Evolutionary conservation across 2,797 vertebrate species (phyloP).

Genomic region (Hyperoplus lanceolatus): DNA sequence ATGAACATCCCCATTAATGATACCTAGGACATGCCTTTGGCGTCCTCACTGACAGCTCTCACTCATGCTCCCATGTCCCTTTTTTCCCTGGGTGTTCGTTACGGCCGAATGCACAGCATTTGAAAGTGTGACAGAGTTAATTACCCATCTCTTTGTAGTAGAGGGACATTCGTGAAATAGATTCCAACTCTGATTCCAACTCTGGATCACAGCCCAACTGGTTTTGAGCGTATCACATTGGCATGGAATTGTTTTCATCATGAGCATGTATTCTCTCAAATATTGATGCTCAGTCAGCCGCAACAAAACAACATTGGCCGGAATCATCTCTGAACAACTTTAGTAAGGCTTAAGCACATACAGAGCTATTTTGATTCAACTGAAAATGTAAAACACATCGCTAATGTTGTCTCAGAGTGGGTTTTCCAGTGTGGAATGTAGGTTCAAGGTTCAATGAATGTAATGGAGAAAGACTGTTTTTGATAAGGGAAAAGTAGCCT

Average conservation of each 20-base stretch:
- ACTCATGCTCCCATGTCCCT: neutral
- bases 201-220: neutral
- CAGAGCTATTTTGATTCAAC: neutral
- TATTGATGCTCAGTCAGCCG: neutral
- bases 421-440: neutral
- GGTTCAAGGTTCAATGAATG: too few species aligned
- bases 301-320: neutral
- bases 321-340: neutral
- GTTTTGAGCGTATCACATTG: neutral
- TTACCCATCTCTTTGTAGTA: neutral
- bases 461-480: neutral
- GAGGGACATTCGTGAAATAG: neutral
- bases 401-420: neutral
- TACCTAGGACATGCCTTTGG: neutral
- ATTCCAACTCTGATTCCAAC: neutral
- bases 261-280: neutral
- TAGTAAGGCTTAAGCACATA: neutral
- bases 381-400: neutral
- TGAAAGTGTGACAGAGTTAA: slow-evolving; percentile 14
- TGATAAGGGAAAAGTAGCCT: slow-evolving; percentile 1
- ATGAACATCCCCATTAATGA: slow-evolving; percentile 14
- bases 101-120: slow-evolving; percentile 8
- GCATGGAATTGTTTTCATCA: too few species aligned
- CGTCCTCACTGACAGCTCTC: neutral
- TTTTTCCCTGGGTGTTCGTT: slow-evolving; percentile 9